A percentile compares a stretch with the other conserved stretches of the same genome.
Conservation (phyloP, 2,113 vertebrate genomes). For the Cichladusa arquata region DNA sequence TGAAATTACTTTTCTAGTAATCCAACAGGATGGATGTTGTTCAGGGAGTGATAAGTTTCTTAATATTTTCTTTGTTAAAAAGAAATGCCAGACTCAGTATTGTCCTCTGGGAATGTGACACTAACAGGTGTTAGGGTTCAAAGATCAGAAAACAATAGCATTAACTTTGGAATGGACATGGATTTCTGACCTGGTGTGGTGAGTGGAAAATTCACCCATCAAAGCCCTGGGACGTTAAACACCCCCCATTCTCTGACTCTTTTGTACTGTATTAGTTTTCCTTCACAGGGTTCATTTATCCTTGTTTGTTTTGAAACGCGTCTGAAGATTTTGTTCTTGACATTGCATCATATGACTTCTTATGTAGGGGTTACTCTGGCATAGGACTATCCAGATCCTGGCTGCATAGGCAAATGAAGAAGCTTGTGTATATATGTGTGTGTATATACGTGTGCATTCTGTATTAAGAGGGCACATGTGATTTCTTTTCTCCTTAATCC, state of each 20-base stretch:
- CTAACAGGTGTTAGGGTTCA: slow-evolving; percentile 51
- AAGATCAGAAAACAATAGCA: slow-evolving; percentile 58
- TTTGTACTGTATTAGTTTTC: background rate
- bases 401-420: background rate
- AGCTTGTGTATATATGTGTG: rapidly evolving
- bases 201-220: background rate
- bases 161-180: slow-evolving; percentile 28
- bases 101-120: slow-evolving; percentile 15
- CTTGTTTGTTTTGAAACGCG: background rate
- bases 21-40: background rate
- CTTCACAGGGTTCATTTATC: background rate
- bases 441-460: background rate
- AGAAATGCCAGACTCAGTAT: background rate
- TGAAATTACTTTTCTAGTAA: background rate
- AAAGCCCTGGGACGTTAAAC: slow-evolving; percentile 16
- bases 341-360: background rate
- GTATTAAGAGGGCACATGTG: background rate
- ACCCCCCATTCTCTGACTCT: background rate
- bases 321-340: background rate
- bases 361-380: background rate
- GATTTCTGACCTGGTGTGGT: slow-evolving; percentile 19
- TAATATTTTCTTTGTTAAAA: slow-evolving; percentile 30
- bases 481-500: background rate
- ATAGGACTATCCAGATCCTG: background rate
- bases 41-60: background rate